Percentiles rank a stretch among this genome's conserved stretches.
Evolutionary conservation across 2,113 vertebrate species (phyloP).

Genomic region (Serinus canaria): DNA sequence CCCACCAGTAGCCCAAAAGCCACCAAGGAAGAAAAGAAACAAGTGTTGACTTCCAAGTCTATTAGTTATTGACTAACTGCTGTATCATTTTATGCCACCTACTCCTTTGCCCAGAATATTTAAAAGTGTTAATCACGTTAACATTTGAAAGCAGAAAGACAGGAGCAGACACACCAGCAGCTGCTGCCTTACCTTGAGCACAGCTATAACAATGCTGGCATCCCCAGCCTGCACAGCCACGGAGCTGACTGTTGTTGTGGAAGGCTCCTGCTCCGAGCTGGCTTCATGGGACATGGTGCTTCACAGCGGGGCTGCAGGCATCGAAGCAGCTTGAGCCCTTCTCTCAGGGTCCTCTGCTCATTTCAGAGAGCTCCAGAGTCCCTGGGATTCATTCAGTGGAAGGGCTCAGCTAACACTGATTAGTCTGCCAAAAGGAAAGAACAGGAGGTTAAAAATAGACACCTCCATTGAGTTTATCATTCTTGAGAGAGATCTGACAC

Average conservation of each 20-base stretch:
- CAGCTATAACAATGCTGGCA: constrained; percentile 79
- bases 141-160: not conserved
- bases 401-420: constrained; percentile 69
- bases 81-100: not conserved
- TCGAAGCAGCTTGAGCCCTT: not conserved
- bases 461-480: constrained; percentile 84
- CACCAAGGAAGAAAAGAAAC: not conserved
- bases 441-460: constrained; percentile 89
- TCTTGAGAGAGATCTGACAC: constrained; percentile 75
- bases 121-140: not conserved
- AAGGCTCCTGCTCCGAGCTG: constrained; percentile 51
- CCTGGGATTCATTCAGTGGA: constrained; percentile 70
- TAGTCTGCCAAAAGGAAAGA: constrained; percentile 79
- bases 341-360: not conserved
- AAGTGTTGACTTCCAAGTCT: not conserved
- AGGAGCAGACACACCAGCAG: not conserved
- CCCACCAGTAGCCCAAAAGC: rapidly evolving
- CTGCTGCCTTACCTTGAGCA: constrained; percentile 82
- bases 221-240: constrained; percentile 84
- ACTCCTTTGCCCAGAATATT: not conserved
- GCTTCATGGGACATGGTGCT: constrained; percentile 72
- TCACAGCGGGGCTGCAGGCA: not conserved
- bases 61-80: not conserved
- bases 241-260: constrained; percentile 83
- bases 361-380: constrained; percentile 38